These are phyloP conservation scores for Lucilia sericata DNA, from an alignment of 1,140 invertebrate species.

Conservation along the genomic window DNA sequence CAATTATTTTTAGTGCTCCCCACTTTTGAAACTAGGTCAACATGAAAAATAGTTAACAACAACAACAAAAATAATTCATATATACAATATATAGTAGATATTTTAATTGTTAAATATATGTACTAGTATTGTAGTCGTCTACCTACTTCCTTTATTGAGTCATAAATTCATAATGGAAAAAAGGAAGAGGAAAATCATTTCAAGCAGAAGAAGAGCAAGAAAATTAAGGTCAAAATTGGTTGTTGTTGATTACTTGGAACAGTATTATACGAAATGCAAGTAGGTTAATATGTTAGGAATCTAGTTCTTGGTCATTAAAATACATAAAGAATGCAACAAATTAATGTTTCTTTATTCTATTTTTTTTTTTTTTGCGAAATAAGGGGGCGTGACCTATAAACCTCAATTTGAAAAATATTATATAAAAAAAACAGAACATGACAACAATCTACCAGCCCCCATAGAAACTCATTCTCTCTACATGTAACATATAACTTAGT, in stretches of 20 bases:
- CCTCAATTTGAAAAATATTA: background rate
- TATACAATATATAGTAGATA: background rate
- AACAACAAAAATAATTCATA: background rate
- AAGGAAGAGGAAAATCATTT: background rate
- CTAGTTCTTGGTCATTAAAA: conserved; percentile 39
- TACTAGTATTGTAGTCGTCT: background rate
- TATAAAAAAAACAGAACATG: background rate
- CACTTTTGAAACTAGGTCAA: background rate
- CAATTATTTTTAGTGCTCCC: background rate
- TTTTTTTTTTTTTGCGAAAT: background rate
- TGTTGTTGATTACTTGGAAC: background rate
- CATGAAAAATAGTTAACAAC: background rate
- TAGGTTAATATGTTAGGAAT: conserved; percentile 33
- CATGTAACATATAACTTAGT: background rate
- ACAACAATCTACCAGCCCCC: background rate
- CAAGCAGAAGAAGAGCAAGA: background rate
- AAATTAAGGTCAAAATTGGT: conserved; percentile 24
- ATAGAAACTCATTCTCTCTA: background rate
- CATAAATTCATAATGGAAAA: background rate
- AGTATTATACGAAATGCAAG: background rate
- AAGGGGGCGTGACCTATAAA: conserved; percentile 34
- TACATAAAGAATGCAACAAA: background rate
- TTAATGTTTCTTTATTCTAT: background rate
- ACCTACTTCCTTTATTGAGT: background rate
- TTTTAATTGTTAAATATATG: too few relatives aligned